phyloP scores from a whole-genome alignment of 2,797 vertebrate species.

The Chloroceryle amazona region DNA sequence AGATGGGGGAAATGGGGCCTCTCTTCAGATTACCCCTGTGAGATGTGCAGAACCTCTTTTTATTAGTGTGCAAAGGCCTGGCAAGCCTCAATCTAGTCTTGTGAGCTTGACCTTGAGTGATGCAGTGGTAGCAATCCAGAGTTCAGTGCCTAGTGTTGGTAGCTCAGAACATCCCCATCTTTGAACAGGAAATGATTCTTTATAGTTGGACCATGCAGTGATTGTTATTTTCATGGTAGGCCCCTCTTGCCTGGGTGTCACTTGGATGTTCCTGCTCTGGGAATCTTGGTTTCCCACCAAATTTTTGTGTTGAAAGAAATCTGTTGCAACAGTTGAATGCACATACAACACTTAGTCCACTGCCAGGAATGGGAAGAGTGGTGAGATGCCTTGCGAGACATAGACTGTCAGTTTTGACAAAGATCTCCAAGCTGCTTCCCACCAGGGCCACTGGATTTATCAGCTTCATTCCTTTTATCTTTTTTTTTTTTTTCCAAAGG shows the following conservation, averaged over 20 bases:
- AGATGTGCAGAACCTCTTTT: neutral
- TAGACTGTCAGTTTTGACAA: neutral
- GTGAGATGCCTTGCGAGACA: neutral
- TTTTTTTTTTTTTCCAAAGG: constrained; percentile 77
- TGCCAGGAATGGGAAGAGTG: neutral
- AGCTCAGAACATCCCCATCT: neutral
- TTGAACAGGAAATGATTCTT: neutral
- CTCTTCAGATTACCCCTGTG: neutral
- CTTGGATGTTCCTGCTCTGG: neutral
- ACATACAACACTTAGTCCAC: neutral
- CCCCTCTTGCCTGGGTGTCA: neutral
- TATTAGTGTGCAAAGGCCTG: neutral
- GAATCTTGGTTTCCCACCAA: neutral
- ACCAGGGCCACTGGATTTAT: neutral
- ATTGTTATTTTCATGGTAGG: neutral
- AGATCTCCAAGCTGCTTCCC: neutral
- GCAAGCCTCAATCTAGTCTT: neutral
- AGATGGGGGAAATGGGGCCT: neutral
- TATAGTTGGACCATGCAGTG: neutral
- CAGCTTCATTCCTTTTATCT: neutral
- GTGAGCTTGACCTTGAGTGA: neutral
- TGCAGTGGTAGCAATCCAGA: neutral
- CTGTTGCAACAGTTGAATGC: neutral
- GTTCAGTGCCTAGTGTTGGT: neutral
- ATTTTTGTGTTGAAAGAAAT: neutral